These are phyloP conservation scores for Dipodomys spectabilis DNA, from an alignment of 2,113 vertebrate species.

Conservation along the genomic window DNA sequence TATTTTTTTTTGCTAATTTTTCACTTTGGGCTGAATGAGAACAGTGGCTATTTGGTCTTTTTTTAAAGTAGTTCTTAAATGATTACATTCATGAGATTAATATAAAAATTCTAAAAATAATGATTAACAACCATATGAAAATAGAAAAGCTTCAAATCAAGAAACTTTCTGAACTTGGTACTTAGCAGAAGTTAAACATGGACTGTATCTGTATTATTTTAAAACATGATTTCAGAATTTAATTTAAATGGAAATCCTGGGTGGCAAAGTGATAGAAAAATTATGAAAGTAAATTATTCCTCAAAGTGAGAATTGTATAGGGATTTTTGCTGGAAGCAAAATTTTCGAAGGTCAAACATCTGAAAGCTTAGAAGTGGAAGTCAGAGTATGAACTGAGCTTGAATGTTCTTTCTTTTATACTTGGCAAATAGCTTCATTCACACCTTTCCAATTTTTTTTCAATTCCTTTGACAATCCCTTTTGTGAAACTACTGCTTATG, in stretches of 20 bases:
- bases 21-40: neutral
- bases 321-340: conserved; percentile 14
- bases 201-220: neutral
- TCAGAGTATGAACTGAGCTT: neutral
- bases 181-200: neutral
- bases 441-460: conserved; percentile 16
- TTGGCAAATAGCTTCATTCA: conserved; percentile 45
- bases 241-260: conserved; percentile 51
- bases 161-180: neutral
- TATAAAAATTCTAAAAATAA: neutral
- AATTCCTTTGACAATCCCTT: neutral
- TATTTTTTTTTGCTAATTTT: too few species aligned
- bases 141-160: neutral
- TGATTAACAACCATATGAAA: neutral
- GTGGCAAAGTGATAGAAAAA: neutral
- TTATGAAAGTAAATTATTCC: conserved; percentile 23
- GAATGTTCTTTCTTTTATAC: neutral
- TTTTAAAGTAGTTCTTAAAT: too few species aligned
- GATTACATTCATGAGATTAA: neutral
- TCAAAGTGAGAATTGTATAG: conserved; percentile 38
- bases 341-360: conserved; percentile 37
- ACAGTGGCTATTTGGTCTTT: neutral
- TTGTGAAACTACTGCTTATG: neutral
- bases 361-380: conserved; percentile 5
- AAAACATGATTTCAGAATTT: conserved; percentile 3